Evolutionary conservation across 2,797 vertebrate genomes (phyloP), one percentile per base, ranked within the genome.

Genomic region (Coracias cyanogaster): DNA sequence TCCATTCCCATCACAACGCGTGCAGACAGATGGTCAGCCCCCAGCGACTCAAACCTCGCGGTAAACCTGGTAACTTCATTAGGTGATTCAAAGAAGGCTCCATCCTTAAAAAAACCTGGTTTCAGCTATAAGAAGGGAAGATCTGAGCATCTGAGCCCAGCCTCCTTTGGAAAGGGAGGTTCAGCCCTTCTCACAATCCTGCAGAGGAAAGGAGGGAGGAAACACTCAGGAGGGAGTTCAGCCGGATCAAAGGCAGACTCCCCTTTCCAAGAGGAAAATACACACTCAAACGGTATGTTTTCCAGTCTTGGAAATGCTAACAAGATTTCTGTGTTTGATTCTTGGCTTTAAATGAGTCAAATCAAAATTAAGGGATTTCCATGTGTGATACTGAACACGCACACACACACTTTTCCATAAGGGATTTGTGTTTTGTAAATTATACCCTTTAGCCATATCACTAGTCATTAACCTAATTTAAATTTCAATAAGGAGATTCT

Each of bases 391-490:
- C 54, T 60, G 92, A 96, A 89, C 78, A 37, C 86, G 86, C n/a
- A 64, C 52, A 35, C 45, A 35, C 62, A 83, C 61, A 48, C 33
- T 86, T 89, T 31, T 73, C 54, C 89, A 71, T 87, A 39, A 77
- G 90, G 91, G 89, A 95, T 89, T 91, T 77, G 83, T 94, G 79
- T 95, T 95, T 94, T 49, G 89, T 91, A 91, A 91, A 85, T 82
- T 86, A 93, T 80, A 97, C 79, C 95, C 95, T 78, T 80, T 19
- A 86, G 96, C 87, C 66, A 79, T 80, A 96, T 82, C 94, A 78
- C 90, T 92, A 71, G 84, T 96, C 84, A 79, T 95, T 96, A 89
- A 86, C 93, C 91, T 89, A 95, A 95, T 96, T 95, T 94, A 91
- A 95, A 89, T 91, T 95, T 95, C 91, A 81, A 66, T 60, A 82